Conservation (phyloP, 1,140 invertebrate species). For the Tribolium castaneum region DNA sequence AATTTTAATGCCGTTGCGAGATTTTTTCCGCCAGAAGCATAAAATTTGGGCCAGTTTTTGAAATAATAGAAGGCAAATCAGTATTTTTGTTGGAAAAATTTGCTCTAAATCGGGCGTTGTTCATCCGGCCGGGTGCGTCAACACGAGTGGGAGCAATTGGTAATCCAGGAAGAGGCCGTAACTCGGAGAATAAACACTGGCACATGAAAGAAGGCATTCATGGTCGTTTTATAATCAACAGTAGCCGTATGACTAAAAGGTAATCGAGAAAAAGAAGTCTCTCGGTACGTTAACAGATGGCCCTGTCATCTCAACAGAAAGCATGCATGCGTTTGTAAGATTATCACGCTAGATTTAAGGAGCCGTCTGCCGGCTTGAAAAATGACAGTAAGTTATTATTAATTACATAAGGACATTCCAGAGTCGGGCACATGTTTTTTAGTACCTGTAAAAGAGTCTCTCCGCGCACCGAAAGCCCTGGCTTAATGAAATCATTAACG, state of each 20-base stretch:
- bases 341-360: conserved; percentile 55
- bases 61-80: no score
- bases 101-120: no score
- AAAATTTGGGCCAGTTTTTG: no score
- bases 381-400: conserved; percentile 52
- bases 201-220: conserved; percentile 22
- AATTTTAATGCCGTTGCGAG: neutral
- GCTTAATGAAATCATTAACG: conserved; percentile 39
- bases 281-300: conserved; percentile 49
- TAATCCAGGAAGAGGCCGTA: conserved; percentile 21
- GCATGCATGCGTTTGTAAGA: conserved; percentile 49
- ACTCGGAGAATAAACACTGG: conserved; percentile 16
- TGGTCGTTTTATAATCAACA: conserved; percentile 20
- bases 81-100: neutral
- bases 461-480: neutral
- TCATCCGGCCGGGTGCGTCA: neutral
- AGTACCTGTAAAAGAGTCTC: conserved; percentile 12
- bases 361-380: conserved; percentile 51
- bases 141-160: conserved; percentile 7
- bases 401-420: conserved; percentile 47
- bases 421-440: conserved; percentile 29
- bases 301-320: conserved; percentile 47
- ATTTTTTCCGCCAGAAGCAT: no score
- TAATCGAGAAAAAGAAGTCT: conserved; percentile 33
- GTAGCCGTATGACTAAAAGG: conserved; percentile 26